These are phyloP conservation scores for Odontomyia ornata DNA, from an alignment of 2,888 invertebrate genomes.

Conservation along the genomic window DNA sequence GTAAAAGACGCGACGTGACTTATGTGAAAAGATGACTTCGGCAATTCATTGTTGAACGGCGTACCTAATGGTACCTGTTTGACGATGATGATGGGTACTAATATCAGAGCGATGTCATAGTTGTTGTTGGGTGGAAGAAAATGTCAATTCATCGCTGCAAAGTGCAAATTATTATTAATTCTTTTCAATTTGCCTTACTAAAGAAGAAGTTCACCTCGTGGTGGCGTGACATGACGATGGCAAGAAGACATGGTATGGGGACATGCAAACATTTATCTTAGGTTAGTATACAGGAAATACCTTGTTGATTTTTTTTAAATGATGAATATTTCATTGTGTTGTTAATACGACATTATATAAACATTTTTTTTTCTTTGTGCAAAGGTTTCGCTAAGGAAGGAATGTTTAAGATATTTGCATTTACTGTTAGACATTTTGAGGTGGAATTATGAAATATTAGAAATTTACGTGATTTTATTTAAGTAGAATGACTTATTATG, in stretches of 20 bases:
- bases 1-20: neutral
- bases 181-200: constrained; percentile 36
- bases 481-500: too few relatives aligned
- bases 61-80: constrained; percentile 38
- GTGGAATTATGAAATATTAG: too few relatives aligned
- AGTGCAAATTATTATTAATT: constrained; percentile 41
- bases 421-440: constrained; percentile 19
- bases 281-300: constrained; percentile 7
- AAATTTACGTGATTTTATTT: too few relatives aligned
- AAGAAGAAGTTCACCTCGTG: constrained; percentile 18
- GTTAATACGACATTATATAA: constrained; percentile 10
- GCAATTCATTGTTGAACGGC: neutral
- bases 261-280: neutral
- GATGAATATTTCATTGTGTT: neutral
- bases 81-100: constrained; percentile 10
- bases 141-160: constrained; percentile 34
- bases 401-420: constrained; percentile 18
- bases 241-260: neutral
- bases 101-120: neutral
- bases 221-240: neutral
- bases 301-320: neutral
- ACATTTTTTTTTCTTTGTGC: neutral
- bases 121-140: constrained; percentile 14
- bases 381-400: neutral
- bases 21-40: constrained; percentile 19